Base-by-base conservation (phyloP, 1,140 invertebrate species). In the Drosophila sucinea region DNA sequence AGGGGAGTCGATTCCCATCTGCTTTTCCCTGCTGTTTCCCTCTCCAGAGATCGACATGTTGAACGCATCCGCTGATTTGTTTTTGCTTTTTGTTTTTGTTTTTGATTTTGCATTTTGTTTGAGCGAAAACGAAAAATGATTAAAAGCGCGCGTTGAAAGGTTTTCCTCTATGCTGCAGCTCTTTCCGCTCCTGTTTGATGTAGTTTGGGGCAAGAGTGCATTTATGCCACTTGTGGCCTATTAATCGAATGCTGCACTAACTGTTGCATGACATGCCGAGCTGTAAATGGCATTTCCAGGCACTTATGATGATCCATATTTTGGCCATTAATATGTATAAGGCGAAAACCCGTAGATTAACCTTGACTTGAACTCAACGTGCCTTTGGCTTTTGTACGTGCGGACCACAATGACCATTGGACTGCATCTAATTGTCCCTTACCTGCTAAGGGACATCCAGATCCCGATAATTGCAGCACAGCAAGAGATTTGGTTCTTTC, bases 71-170 rank as follows among this genome's bases (percentile, higher is more conserved):
- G 65, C 75, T 89, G 83, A 89, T 89, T 80, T 71, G 84, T 72
- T 76, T 85, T 77, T 74, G 62, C 78, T 17, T 17, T 17, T 17
- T 17, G 81, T 17, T 17, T 17, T 17, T 17, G 81, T 78, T 85
- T 86, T 70, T 78, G 73, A 81, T 79, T 77, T 58, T 57, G 75
- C 51, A 30, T 40, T 51, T 72, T 55, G 69, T 51, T 32, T 44
- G 30, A 17, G 29, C 3, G 17, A 33, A 55, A 25, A 30, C n/a
- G 54, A 72, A 84, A 89, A 83, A 68, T 80, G 84, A 87, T 77
- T 87, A 87, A 87, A 87, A 87, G 83, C 83, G 73, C 73, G 83
- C 73, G 83, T 80, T 87, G 83, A 87, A 87, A 83, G 79, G 70
- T 41, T 70, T 87, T 87, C 84, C 82, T 85, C 82, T 79, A 67